Evolutionary conservation across 2,113 vertebrate genomes (phyloP), one percentile per base, ranked within the genome.

Genomic region (Pseudolaguvia tuberculata): DNA sequence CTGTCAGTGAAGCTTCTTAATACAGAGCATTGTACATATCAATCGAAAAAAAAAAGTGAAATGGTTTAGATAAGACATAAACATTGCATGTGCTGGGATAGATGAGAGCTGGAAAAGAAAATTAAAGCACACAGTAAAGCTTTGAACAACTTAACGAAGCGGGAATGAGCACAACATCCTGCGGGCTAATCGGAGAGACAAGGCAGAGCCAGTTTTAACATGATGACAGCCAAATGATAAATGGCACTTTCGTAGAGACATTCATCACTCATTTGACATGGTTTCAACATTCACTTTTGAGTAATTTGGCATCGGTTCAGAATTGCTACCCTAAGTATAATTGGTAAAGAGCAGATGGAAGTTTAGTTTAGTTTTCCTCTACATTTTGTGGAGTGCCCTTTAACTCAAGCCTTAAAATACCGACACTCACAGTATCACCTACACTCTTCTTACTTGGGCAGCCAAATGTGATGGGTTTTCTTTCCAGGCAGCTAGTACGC

Each of bases 211-310:
- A 52, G 35, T 66, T 15, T 42, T 74, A 79, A 31, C 42, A 55
- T 70, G 72, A 58, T 67, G 78, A 61, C 73, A 71, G 51, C 69
- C 62, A 73, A 76, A 55, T 68, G 69, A 80, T 76, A 73, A 70
- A 62, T 61, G 78, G 18, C 63, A 51, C 59, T 79, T 58, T 72
- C 62, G 58, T 72, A 48, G 73, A 50, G 57, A 76, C 69, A 80
- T 77, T 80, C 50, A 77, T 80, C 79, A 80, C 18, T 7, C 25
- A 18, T 39, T 47, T 59, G 27, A 23, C 75, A 58, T 72, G 58
- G 29, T 48, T 55, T 47, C 70, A 55, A 68, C 45, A 50, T 3
- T 67, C 29, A 66, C 75, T 72, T 67, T 58, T 27, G 66, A 74
- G 42, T 53, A 68, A 75, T 67, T 55, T 68, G 63, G 73, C 56